Evolutionary conservation across 2,797 vertebrate genomes (phyloP), one percentile per base, ranked within the genome.

Genomic region (Toxotes lorentzi): DNA sequence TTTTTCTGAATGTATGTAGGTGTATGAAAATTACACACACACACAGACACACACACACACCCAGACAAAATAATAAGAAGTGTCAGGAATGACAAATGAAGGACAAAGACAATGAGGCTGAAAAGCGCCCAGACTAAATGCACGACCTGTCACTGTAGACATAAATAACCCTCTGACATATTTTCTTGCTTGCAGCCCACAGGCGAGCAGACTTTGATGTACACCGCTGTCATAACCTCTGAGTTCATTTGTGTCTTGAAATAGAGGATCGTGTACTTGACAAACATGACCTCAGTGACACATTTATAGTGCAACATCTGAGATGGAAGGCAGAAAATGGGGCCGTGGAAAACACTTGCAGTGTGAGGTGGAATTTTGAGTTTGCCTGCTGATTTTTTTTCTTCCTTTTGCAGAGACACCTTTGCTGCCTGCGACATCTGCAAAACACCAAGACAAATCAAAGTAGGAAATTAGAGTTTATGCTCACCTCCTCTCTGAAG

Each of bases 401-500:
- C 6, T 1, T 8, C 12, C 34, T 50, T 76, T 45, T n/a, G 24
- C 51, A 32, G 67, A 34, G 24, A 23, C 17, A 8, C 21, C 62
- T 34, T 63, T 60, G 14, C 30, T 6, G 24, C 51, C 63, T 45
- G 27, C 21, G 35, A 27, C 21, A 68, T 61, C 40, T 64, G 38
- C 43, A 45, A 54, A 73, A 21, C 43, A 12, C 19, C 0, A 34
- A 43, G 9, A 74, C 21, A 30, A 24, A 74, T 59, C 2, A 21
- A 7, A 21, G 56, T 17, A 27, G 21, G 12, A 64, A 41, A 57
- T 60, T 5, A 10, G 34, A 35, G 38, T 62, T 56, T 0, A 10
- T 0, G 38, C 91, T 95, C 76, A 95, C 93, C 93, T 96, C 89
- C 70, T 96, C 94, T 85, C 91, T 91, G 56, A 94, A 94, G 82